Base-by-base conservation (phyloP, 2,113 vertebrate species). In the Petrocephalus zakoni region DNA sequence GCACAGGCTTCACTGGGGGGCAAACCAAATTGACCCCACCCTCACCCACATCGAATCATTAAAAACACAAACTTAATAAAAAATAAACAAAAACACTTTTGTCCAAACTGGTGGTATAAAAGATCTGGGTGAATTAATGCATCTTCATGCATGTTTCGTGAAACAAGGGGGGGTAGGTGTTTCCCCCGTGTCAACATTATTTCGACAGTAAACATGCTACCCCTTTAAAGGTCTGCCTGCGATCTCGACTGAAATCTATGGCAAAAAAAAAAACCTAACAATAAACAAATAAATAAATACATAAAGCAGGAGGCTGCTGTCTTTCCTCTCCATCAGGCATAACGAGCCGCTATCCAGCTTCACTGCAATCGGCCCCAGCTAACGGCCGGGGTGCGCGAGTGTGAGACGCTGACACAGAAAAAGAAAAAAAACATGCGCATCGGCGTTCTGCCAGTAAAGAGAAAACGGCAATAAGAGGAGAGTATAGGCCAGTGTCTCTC, bases 271-370 rank as follows among this genome's bases (percentile, higher is more conserved):
- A 42, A 42, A n/a, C n/a, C 13, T 3, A 42, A 42, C 42, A 42
- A 42, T 10, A 29, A 29, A 29, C 61, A 68, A 68, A 68, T n/a
- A 13, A 29, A 29, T 68, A 68, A 68, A 46, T n/a, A n/a, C n/a
- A n/a, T 42, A 85, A 56, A 53, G 25, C 75, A 17, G 21, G n/a
- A 88, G 75, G 9, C 22, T n/a, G 42, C 19, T 72, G 58, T 78
- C 87, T 87, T 84, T 82, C 84, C n/a, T 55, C n/a, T 37, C 55
- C 53, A 58, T 21, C 34, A 52, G 22, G 53, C 51, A 46, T 22
- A 47, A 47, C 68, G 88, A 89, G 78, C 64, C 55, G 68, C 81
- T 85, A 81, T 89, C 81, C 56, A 55, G 87, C 88, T 89, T 46
- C 68, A 22, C 88, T 68, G 82, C 15, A 46, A 61, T 21, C 34